Base-by-base conservation (phyloP, 30 jellyfish, hydroid and myxozoan species). In the Phacellophora camtschatica region DNA sequence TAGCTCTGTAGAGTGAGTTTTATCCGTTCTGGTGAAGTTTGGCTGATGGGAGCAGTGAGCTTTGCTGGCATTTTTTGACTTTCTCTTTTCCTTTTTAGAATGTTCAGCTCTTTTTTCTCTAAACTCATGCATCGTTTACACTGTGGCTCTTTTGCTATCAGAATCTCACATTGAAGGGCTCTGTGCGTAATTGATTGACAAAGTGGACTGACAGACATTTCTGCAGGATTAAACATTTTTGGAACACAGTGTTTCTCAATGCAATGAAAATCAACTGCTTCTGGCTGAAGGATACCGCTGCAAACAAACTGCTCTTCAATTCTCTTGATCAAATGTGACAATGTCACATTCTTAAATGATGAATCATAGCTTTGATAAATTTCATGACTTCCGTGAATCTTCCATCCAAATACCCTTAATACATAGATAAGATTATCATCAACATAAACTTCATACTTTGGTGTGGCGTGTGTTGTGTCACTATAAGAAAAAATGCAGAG, bases 11-110 rank as follows among this genome's bases (percentile, higher is more conserved):
- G 51, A 5, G 51, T 39, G 7, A 56, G 67, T 39, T 23, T 59
- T 20, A 76, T 29, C 23, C 87, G 64, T 54, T 55, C 65, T 53
- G 88, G 42, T 18, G 84, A 30, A 28, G 88, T 76, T 25, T 31
- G 42, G 15, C 39, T 36, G 32, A 76, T 76, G 13, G 71, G 86
- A 1, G 86, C 88, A 54, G 4, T 76, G 24, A 76, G 49, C 36
- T 76, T 55, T 0, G 88, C 88, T 5, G 88, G 87, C 18, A 39
- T 43, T 30, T 31, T 5, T n/a, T 22, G 10, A 32, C 33, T 66
- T 18, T 30, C 81, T 5, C 58, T 11, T 9, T 9, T 66, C 64
- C 64, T 66, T 66, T 66, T 66, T 18, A 66, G 33, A 32, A 70
- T 8, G 18, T 5, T 59, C 39, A 59, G 19, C 41, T 59, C 74